Evolutionary conservation across 1,140 invertebrate genomes (phyloP), one percentile per base, ranked within the genome.

Genomic region (Penaeus indicus): DNA sequence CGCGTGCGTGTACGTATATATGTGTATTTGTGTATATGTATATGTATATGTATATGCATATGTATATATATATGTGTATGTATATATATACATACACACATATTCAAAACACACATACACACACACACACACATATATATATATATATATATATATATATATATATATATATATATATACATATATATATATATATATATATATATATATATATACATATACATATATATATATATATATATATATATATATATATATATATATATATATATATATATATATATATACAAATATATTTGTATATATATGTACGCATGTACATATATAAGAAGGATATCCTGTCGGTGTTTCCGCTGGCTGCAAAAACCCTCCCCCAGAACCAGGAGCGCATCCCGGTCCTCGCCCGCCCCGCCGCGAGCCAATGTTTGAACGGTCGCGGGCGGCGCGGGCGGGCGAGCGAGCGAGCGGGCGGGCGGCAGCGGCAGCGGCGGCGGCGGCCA

Each of bases 11-110:
- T 21, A 19, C 19, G 1, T 79, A 79, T 47, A 79, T 32, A 79
- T 47, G 0, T 42, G 38, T 3, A 79, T 32, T 38, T 42, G 8
- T 32, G 38, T 79, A 8, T 79, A 42, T 25, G 38, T 79, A 32
- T 38, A 79, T 79, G 7, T 7, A 67, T 67, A 67, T 67, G 32
- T 67, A 25, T 64, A 67, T 83, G 32, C 64, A 63, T 83, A 21
- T 83, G 21, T 83, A 27, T 38, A 27, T 83, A 63, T 64, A 38
- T 84, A 64, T 64, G 27, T 69, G 22, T 80, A 47, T 80, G 18
- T 22, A 61, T 81, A 19, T 81, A 19, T 21, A 61, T 67, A 5
- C 8, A 67, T 67, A 4, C 5, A 5, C 8, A 67, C 8, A 42
- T 42, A 42, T 42, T 3, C 5, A 38, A 38, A 21, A 54, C 0